Evolutionary conservation across 2,113 vertebrate genomes (phyloP).

Genomic region (Dicerorhinus sumatrensis): DNA sequence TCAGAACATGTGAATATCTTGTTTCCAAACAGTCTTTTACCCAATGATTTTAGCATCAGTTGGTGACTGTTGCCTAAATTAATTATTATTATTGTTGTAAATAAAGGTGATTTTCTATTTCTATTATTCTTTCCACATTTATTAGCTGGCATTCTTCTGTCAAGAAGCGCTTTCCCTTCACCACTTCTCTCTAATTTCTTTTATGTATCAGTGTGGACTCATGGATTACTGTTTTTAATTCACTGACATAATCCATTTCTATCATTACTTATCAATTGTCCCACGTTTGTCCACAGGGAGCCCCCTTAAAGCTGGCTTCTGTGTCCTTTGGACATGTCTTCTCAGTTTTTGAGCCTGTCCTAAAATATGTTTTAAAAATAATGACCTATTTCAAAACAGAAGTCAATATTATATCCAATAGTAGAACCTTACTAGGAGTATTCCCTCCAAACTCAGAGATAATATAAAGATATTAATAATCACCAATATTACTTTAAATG

Average conservation of each 20-base stretch:
- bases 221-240: neutral
- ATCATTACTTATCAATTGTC: neutral
- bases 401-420: neutral
- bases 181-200: neutral
- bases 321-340: neutral
- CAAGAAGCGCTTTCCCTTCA: neutral
- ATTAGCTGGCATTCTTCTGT: neutral
- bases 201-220: neutral
- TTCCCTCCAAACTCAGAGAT: neutral
- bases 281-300: neutral
- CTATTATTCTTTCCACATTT: neutral
- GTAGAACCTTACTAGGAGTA: neutral
- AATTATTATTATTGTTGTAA: neutral
- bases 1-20: neutral
- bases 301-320: neutral
- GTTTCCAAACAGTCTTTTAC: neutral
- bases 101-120: constrained; percentile 39
- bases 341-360: neutral
- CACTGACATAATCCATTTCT: neutral
- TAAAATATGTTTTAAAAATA: neutral
- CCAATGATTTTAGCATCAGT: neutral
- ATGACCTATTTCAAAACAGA: constrained; percentile 9
- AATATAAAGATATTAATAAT: constrained; percentile 22
- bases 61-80: neutral
- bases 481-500: neutral